phyloP scores from a whole-genome alignment of 2,888 invertebrate species.

The Isotomurus palustris region DNA sequence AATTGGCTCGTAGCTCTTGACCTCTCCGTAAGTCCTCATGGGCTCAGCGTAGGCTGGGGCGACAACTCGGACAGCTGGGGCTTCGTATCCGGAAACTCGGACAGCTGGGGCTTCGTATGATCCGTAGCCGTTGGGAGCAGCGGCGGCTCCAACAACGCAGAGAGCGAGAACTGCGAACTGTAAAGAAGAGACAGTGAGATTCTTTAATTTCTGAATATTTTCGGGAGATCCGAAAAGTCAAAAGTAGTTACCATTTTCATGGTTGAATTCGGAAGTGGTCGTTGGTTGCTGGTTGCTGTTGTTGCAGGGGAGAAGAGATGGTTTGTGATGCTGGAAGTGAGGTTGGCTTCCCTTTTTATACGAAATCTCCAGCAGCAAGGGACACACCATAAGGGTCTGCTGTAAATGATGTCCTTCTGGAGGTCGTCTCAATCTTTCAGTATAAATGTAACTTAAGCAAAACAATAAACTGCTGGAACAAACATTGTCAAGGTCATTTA shows the following conservation, averaged over 20 bases:
- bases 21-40: background rate
- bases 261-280: conserved; percentile 3
- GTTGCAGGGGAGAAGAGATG: background rate
- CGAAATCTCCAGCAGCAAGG: background rate
- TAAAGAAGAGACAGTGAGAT: background rate
- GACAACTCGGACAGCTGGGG: background rate
- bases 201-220: no score
- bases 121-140: conserved; percentile 7
- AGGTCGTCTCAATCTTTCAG: background rate
- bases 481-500: conserved; percentile 1
- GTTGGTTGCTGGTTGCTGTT: conserved; percentile 3
- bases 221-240: no score
- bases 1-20: background rate
- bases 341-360: conserved; percentile 6
- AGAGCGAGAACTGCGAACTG: conserved; percentile 6
- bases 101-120: background rate
- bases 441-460: no score
- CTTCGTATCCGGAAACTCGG: background rate
- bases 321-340: background rate
- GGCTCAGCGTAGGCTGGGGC: background rate
- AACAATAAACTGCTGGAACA: no score
- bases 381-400: no score
- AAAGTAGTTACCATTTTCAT: conserved; percentile 6
- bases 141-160: conserved; percentile 3
- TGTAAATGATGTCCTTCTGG: no score